A percentile compares a stretch with the other conserved stretches of the same genome.
These are phyloP conservation scores for Aleiodes alternator DNA, from an alignment of 2,888 invertebrate species.

Conservation along the genomic window DNA sequence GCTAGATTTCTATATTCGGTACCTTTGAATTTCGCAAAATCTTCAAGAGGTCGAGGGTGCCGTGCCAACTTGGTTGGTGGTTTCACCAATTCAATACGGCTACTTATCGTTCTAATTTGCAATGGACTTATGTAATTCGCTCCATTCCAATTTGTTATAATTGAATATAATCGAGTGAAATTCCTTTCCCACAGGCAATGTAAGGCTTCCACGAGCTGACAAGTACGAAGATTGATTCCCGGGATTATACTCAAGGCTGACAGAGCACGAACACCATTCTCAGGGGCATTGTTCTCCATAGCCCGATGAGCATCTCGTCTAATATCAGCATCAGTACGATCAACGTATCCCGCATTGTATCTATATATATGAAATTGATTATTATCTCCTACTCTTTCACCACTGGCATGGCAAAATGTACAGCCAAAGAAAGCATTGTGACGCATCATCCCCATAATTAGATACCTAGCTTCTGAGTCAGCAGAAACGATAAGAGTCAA, in stretches of 20 bases:
- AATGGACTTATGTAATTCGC: neutral
- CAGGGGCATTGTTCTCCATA: neutral
- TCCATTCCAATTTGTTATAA: neutral
- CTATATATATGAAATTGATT: slow-evolving; percentile 9
- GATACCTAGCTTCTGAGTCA: slow-evolving; percentile 22
- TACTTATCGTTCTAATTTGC: neutral
- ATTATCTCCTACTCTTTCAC: neutral
- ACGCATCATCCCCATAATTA: slow-evolving; percentile 17
- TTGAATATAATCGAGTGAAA: neutral
- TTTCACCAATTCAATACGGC: slow-evolving; percentile 5
- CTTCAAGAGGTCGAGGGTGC: neutral
- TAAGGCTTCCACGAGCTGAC: neutral
- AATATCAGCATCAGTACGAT: neutral
- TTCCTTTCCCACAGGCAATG: slow-evolving; percentile 10
- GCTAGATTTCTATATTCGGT: slow-evolving; percentile 9
- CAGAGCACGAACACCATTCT: neutral
- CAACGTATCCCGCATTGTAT: neutral
- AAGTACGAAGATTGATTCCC: neutral
- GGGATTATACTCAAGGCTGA: slow-evolving; percentile 1
- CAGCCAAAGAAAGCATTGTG: slow-evolving; percentile 24
- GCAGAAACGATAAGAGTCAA: slow-evolving; percentile 18
- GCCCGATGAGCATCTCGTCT: too few species aligned
- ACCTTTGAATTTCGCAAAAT: neutral
- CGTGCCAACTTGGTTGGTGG: slow-evolving; percentile 3
- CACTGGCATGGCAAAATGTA: slow-evolving; percentile 18